Base-by-base conservation (phyloP, 2,113 vertebrate genomes). In the Cynopterus brachyotis region DNA sequence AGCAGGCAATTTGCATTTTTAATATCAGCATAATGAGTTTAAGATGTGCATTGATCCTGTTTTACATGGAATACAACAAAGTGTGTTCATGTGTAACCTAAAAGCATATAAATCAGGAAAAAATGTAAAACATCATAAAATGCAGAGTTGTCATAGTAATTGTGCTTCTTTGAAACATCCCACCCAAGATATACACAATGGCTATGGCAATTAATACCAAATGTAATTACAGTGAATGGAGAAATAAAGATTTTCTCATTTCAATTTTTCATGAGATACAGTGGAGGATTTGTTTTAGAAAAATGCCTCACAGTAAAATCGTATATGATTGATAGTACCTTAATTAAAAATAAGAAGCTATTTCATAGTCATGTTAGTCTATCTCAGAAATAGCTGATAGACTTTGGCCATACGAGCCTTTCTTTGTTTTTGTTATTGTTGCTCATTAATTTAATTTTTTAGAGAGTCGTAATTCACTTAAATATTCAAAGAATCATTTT, bases 1-100 rank as follows among this genome's bases (percentile, higher is more conserved):
- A 98, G 93, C 91, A 97, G 95, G 91, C 96, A 97, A 98, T 98
- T 98, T 98, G 95, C 95, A 98, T 98, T 98, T 96, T 83, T 96
- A 98, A 98, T 96, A 98, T 94, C 94, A 98, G 91, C 87, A 97
- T 98, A 98, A 95, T 96, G 96, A 95, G 86, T 97, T 98, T 96
- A 98, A 96, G 85, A 94, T 97, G 64, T 91, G 11, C 94, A 97
- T 96, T 98, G 97, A 98, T 98, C 55, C 66, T 5, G 3, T 83
- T 96, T 98, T 96, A 87, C 91, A 98, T 59, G 50, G 32, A 91
- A 94, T 88, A 53, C 37, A 97, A 91, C 84, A 98, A 98, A 97
- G 96, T 91, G 89, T 78, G 97, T 83, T 97, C 98, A 97, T 92
- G 83, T 35, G 12, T 93, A 70, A 76, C 81, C 91, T 89, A 88